phyloP scores from a whole-genome alignment of 2,888 invertebrate species.

The Drosophila tanythrix region DNA sequence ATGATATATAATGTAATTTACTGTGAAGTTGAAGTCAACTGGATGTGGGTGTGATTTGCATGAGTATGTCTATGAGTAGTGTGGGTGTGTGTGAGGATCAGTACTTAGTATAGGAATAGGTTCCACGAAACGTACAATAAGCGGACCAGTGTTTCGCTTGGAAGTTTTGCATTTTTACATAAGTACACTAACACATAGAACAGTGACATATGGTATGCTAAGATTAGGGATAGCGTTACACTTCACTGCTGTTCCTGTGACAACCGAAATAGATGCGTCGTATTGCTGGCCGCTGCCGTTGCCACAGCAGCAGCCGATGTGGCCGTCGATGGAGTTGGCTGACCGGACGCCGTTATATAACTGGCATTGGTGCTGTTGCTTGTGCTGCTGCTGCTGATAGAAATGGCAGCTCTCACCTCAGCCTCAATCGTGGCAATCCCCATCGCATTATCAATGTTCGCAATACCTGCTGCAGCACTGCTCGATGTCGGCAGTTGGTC shows the following conservation, averaged over 20 bases:
- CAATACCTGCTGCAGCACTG: constrained; percentile 25
- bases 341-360: constrained; percentile 59
- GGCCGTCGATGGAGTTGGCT: constrained; percentile 67
- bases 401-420: constrained; percentile 30
- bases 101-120: constrained; percentile 36
- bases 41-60: constrained; percentile 11
- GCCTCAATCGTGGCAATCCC: constrained; percentile 29
- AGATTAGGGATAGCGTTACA: constrained; percentile 30
- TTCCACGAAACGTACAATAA: constrained; percentile 42
- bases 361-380: constrained; percentile 54
- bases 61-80: constrained; percentile 32
- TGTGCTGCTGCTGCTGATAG: constrained; percentile 14
- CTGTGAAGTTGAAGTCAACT: constrained; percentile 32
- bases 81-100: constrained; percentile 9
- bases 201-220: constrained; percentile 51
- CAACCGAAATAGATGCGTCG: constrained; percentile 79
- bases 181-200: constrained; percentile 77
- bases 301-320: constrained; percentile 78
- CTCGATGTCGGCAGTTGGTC: constrained; percentile 37
- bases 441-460: constrained; percentile 26
- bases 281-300: constrained; percentile 80
- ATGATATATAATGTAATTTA: constrained; percentile 51
- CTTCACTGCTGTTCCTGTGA: constrained; percentile 72
- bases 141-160: constrained; percentile 34
- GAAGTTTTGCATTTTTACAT: constrained; percentile 73